Base-by-base conservation (phyloP, 1,140 invertebrate genomes). In the Macrostomum lignano region DNA sequence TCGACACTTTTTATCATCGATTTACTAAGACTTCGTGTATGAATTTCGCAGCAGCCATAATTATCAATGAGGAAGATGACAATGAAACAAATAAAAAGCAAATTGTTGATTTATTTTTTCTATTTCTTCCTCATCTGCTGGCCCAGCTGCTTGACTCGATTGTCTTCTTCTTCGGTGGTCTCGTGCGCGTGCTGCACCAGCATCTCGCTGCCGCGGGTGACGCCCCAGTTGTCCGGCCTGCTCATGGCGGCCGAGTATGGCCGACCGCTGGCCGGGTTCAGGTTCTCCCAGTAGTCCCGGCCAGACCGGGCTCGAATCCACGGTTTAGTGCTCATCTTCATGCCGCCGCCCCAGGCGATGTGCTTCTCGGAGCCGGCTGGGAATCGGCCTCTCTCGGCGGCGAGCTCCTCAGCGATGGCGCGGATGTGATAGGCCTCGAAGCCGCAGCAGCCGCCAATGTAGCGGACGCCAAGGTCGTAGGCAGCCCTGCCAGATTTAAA, bases 391-490 rank as follows among this genome's bases (percentile, higher is more conserved):
- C 52, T 35, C 34, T 55, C 57, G 21, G 40, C 37, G 15, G 42
- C 38, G 15, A 59, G 42, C 36, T 60, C 56, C 37, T 58, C 55
- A 10, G 50, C 41, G 21, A 60, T 36, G 7, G 56, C 55, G 28
- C 54, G 35, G 15, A 58, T 55, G 38, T 59, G 56, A 33, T 60
- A 58, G 0, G 57, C 42, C 34, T 59, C 54, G 21, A 59, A 51
- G 7, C 57, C 42, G 28, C 54, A 57, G 28, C 54, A 57, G 2
- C 54, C 54, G 11, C 54, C 54, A 30, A 59, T 59, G 39, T 55
- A 59, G 2, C 56, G 43, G 2, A 59, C 45, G 3, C 57, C 57
- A 4, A 57, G 37, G 10, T 58, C 45, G 31, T 52, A 59, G 1
- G 57, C 57, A 20, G 52, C 40, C 2, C 56, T 29, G 1, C 56